phyloP scores from a whole-genome alignment of 2,113 vertebrate genomes.

The Odocoileus hemionus region DNA sequence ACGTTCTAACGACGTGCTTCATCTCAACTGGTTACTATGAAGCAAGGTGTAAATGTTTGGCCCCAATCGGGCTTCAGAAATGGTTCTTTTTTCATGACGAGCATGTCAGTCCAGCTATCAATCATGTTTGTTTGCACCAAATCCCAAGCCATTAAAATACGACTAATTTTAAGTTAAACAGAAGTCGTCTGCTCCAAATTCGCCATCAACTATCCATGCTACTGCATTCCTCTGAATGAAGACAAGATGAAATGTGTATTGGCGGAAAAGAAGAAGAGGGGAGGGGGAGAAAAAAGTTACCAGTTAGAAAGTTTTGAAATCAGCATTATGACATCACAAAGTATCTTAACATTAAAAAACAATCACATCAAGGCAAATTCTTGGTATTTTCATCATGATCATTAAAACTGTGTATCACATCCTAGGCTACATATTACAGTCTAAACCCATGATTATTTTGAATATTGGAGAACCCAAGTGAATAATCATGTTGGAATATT shows the following conservation, averaged over 20 bases:
- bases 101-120: conserved; percentile 89
- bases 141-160: conserved; percentile 90
- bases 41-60: conserved; percentile 90
- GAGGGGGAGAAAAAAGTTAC: conserved; percentile 16
- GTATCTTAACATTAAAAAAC: not conserved
- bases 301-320: conserved; percentile 57
- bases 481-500: not conserved
- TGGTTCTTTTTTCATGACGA: conserved; percentile 88
- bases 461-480: not conserved
- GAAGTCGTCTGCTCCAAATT: conserved; percentile 90
- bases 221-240: conserved; percentile 89
- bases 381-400: not conserved
- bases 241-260: conserved; percentile 61
- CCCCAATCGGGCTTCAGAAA: conserved; percentile 86
- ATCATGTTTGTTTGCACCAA: conserved; percentile 89
- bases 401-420: not conserved
- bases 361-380: not conserved
- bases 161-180: conserved; percentile 89
- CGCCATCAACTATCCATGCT: conserved; percentile 99
- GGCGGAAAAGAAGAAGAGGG: not conserved
- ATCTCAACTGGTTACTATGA: conserved; percentile 89
- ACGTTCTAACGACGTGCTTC: conserved; percentile 88
- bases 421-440: not conserved
- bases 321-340: not conserved
- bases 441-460: not conserved